phyloP scores from a whole-genome alignment of 2,113 vertebrate genomes.

The Crotalus horridus region DNA sequence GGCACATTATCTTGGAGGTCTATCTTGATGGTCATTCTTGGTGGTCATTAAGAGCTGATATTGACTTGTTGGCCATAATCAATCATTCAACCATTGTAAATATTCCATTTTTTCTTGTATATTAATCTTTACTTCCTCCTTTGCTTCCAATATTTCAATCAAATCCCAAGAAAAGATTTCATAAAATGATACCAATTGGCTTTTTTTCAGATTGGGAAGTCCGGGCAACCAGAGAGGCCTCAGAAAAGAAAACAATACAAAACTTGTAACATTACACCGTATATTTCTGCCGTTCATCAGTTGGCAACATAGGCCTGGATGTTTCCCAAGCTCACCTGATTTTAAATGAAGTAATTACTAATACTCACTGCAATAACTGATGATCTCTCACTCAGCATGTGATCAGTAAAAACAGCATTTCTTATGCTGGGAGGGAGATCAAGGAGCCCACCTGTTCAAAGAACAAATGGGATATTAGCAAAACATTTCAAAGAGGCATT shows the following conservation, averaged over 20 bases:
- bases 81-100: background rate
- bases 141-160: background rate
- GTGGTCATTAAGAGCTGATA: background rate
- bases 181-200: background rate
- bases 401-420: background rate
- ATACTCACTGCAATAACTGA: background rate
- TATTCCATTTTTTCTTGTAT: background rate
- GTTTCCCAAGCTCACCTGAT: background rate
- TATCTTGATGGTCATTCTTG: background rate
- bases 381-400: background rate
- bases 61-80: background rate
- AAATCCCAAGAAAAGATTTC: background rate
- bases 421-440: background rate
- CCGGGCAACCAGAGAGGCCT: background rate
- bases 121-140: background rate
- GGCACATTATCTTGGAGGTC: background rate
- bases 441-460: background rate
- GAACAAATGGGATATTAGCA: background rate
- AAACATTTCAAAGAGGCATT: background rate
- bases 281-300: background rate
- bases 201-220: background rate
- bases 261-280: background rate
- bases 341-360: background rate
- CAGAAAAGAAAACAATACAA: background rate
- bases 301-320: background rate